Conservation (phyloP, 2,113 vertebrate species). For the Acrocephalus arundinaceus region DNA sequence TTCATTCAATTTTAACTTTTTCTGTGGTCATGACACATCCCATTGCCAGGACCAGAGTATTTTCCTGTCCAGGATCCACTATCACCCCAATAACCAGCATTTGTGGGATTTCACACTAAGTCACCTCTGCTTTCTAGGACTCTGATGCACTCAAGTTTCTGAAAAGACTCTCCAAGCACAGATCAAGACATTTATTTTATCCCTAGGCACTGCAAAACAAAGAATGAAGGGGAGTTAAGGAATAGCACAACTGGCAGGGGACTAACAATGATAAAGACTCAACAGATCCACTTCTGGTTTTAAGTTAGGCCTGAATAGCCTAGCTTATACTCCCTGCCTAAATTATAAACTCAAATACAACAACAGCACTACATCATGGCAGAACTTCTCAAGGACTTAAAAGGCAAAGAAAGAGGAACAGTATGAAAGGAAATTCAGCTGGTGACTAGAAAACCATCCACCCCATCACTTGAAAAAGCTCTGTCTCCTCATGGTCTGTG, state of each 20-base stretch:
- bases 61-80: not conserved
- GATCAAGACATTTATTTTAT: not conserved
- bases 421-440: not conserved
- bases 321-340: not conserved
- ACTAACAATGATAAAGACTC: not conserved
- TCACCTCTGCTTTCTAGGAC: not conserved
- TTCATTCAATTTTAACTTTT: not conserved
- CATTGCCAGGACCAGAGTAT: rapidly evolving
- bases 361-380: not conserved
- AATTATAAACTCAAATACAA: not conserved
- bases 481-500: not conserved
- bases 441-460: not conserved
- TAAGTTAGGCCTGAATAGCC: not conserved
- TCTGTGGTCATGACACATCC: not conserved
- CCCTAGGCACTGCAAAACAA: not conserved
- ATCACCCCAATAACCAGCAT: not conserved
- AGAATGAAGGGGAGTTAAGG: not conserved
- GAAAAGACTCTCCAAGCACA: not conserved
- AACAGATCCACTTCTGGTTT: not conserved
- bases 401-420: not conserved
- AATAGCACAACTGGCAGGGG: not conserved
- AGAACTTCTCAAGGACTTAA: not conserved
- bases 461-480: not conserved
- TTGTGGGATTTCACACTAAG: not conserved
- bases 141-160: not conserved